Conservation (phyloP, 2,113 vertebrate species). For the Stegastes partitus region DNA sequence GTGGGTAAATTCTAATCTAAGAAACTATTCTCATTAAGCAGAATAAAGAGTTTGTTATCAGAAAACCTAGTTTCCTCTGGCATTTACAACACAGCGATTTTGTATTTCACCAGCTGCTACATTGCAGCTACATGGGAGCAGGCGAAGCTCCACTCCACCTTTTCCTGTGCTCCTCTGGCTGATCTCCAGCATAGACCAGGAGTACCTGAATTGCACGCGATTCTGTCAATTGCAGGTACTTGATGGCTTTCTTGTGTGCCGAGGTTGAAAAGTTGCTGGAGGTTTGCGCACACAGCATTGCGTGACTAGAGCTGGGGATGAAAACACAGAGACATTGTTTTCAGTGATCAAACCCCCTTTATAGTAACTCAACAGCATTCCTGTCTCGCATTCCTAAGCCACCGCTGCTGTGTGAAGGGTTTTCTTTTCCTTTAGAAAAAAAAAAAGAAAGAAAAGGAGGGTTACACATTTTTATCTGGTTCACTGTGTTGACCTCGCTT, state of each 20-base stretch:
- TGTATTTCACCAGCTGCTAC: not conserved
- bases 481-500: conserved; percentile 35
- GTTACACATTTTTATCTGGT: conserved; percentile 54
- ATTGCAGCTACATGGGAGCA: not conserved
- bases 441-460: conserved; percentile 46
- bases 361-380: conserved; percentile 87
- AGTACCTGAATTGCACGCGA: conserved; percentile 85
- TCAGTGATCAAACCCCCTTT: conserved; percentile 85
- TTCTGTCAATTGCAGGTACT: conserved; percentile 85
- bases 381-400: conserved; percentile 88
- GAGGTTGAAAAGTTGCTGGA: conserved; percentile 76
- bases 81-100: not conserved
- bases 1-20: not conserved
- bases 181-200: conserved; percentile 72
- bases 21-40: not conserved
- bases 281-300: conserved; percentile 81
- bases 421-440: conserved; percentile 59
- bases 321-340: conserved; percentile 87
- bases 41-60: not conserved
- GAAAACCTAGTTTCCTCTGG: not conserved
- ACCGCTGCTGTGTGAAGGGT: conserved; percentile 69
- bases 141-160: conserved; percentile 65
- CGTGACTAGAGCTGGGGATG: conserved; percentile 84
- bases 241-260: conserved; percentile 81
- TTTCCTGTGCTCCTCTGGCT: conserved; percentile 71